A percentile compares a stretch with the other conserved stretches of the same genome.
Conservation (phyloP, 2,797 vertebrate species). For the Cephalopachus bancanus region DNA sequence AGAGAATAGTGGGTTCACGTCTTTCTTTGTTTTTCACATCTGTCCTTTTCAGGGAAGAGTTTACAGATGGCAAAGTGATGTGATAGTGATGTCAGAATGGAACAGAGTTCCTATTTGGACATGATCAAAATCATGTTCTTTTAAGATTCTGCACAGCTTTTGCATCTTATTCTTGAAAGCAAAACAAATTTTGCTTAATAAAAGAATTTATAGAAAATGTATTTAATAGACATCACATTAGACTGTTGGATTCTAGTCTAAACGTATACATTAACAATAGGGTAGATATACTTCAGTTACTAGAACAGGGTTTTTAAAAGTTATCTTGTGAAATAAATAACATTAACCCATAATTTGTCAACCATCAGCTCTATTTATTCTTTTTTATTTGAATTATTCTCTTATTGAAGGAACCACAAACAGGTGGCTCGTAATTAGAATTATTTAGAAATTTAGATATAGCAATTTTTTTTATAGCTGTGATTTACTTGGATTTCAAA, state of each 20-base stretch:
- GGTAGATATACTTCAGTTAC: not conserved
- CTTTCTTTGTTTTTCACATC: slow-evolving; percentile 53
- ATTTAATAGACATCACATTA: slow-evolving; percentile 17
- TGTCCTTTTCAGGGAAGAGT: slow-evolving; percentile 6
- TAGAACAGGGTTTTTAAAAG: not conserved
- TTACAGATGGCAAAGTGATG: slow-evolving; percentile 3
- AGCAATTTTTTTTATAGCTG: not conserved
- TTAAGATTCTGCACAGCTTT: slow-evolving; percentile 20
- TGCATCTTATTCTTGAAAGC: not conserved
- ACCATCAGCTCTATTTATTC: not conserved
- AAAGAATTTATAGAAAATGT: slow-evolving; percentile 32
- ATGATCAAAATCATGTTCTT: not conserved
- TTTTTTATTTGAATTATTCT: slow-evolving; percentile 44
- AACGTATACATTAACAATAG: not conserved
- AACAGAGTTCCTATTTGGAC: slow-evolving; percentile 16
- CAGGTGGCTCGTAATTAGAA: not conserved
- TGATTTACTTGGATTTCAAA: slow-evolving; percentile 29
- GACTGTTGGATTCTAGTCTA: slow-evolving; percentile 20
- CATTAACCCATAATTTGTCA: not conserved
- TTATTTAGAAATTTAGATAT: slow-evolving; percentile 21
- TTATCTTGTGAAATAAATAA: slow-evolving; percentile 58
- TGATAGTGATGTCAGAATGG: not conserved
- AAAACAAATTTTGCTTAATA: slow-evolving; percentile 45
- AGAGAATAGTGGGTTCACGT: slow-evolving; percentile 37
- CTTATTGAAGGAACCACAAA: not conserved